Conservation (phyloP, 2,113 vertebrate genomes). For the Machaerirhynchus nigripectus region DNA sequence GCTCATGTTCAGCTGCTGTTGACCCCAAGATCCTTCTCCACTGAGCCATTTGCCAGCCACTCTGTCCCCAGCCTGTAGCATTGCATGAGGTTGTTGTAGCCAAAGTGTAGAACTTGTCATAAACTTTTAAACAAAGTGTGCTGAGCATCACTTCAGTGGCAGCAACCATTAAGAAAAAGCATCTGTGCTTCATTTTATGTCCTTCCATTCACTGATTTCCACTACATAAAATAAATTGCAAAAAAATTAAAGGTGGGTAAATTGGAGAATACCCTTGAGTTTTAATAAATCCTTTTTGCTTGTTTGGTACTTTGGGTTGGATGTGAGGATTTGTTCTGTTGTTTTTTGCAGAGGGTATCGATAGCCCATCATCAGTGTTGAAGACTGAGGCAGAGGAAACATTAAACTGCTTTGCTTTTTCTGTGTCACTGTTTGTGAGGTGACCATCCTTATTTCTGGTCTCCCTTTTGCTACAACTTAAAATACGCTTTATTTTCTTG, state of each 20-base stretch:
- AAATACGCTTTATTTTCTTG: not conserved
- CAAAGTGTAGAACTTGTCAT: too few relatives aligned
- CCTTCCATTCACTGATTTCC: not conserved
- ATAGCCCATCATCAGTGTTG: not conserved
- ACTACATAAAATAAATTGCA: not conserved
- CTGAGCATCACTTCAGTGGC: not conserved
- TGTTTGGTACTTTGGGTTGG: not conserved
- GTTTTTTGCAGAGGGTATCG: not conserved
- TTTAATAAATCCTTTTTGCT: not conserved
- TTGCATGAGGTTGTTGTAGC: not conserved
- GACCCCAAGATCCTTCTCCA: not conserved
- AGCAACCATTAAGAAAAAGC: not conserved
- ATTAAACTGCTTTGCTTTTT: not conserved
- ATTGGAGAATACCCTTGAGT: not conserved
- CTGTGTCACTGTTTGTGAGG: not conserved
- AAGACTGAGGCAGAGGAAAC: fast-evolving
- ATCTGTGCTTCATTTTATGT: not conserved
- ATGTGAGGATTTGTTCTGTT: not conserved
- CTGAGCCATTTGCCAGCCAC: not conserved
- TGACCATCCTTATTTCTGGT: not conserved
- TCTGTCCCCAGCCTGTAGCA: not conserved
- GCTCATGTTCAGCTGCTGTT: not conserved
- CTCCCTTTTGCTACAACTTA: not conserved
- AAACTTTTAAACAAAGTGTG: too few relatives aligned
- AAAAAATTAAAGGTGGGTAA: not conserved